phyloP scores from a whole-genome alignment of 2,797 vertebrate species.

The Macroramphosus scolopax region DNA sequence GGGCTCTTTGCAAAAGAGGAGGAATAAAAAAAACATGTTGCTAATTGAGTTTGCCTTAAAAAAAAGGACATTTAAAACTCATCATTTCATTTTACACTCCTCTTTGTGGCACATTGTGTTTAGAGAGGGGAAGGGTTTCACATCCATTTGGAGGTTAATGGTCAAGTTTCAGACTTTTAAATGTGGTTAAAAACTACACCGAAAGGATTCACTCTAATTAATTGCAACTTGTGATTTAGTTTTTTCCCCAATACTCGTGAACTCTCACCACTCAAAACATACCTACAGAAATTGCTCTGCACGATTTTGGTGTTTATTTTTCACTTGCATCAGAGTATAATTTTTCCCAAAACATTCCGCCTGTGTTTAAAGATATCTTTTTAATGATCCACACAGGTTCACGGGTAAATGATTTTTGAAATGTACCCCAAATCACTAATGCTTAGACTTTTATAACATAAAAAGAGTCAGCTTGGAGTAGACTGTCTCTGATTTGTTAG shows the following conservation, averaged over 20 bases:
- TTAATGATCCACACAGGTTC: constrained; percentile 39
- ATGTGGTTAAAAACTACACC: constrained; percentile 73
- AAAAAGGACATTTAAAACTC: constrained; percentile 84
- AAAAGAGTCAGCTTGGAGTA: constrained; percentile 14
- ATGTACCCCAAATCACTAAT: constrained; percentile 26
- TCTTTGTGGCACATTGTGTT: constrained; percentile 80
- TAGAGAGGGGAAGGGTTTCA: constrained; percentile 66
- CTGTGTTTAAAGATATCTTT: constrained; percentile 42
- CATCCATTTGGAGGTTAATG: constrained; percentile 85
- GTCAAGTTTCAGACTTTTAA: constrained; percentile 85
- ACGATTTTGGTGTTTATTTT: constrained; percentile 41
- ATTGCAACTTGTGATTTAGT: constrained; percentile 73
- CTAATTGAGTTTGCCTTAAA: constrained; percentile 85
- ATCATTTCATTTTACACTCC: constrained; percentile 83
- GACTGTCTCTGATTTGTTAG: constrained; percentile 54
- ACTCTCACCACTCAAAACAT: constrained; percentile 62
- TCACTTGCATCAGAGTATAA: constrained; percentile 34
- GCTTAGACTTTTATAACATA: constrained; percentile 14
- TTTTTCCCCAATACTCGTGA: constrained; percentile 44
- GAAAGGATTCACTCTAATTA: constrained; percentile 83
- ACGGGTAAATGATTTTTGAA: constrained; percentile 35
- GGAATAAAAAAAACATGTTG: constrained; percentile 63
- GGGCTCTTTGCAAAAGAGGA: constrained; percentile 76
- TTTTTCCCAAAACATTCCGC: constrained; percentile 54
- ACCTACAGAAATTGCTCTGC: constrained; percentile 36